Base-by-base conservation (phyloP, 2,113 vertebrate species). In the Oryzias javanicus region DNA sequence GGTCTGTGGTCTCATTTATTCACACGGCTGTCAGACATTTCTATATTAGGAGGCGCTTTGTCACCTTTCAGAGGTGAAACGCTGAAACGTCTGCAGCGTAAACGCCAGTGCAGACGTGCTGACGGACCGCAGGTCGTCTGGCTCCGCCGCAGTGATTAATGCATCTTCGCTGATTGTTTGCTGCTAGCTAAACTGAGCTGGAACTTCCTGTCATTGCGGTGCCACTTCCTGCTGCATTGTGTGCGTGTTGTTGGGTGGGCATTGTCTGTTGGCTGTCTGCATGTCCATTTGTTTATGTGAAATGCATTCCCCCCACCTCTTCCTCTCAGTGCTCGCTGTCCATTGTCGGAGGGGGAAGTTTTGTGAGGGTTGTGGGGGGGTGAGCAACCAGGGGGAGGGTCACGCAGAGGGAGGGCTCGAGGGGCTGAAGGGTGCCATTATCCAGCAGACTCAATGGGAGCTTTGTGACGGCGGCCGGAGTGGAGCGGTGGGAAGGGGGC, bases 391-490 rank as follows among this genome's bases (percentile, higher is more conserved):
- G 64, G 66, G 78, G 72, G 56, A 62, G 79, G 81, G 70, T 76
- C 50, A 60, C n/a, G 17, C 17, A 40, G 42, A 47, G 67, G 44
- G 60, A 56, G 75, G 50, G 69, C 35, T 29, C 55, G 15, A 67
- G 70, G 74, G 64, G 70, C 74, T 90, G 84, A 91, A 91, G 84
- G 82, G 64, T 60, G 68, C 87, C 62, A 89, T 90, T 91, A 91
- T 91, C 76, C 85, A 58, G 5, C 3, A 10, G 50, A 53, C 80
- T 91, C 66, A 91, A 90, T 90, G 85, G 76, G 47, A 0, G 79
- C 86, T 85, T 89, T 91, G 89, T 91, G 78, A 49, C 17, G 10
- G 64, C 55, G 59, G 18, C 44, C 64, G 18, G 49, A 19, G 78
- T 22, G 49, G 67, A 65, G n/a, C 14, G 46, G 63, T 6, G 8